Percentiles rank a stretch among this genome's conserved stretches.
Evolutionary conservation across 2,888 invertebrate species (phyloP).

Genomic region (Cartodere bifasciata): DNA sequence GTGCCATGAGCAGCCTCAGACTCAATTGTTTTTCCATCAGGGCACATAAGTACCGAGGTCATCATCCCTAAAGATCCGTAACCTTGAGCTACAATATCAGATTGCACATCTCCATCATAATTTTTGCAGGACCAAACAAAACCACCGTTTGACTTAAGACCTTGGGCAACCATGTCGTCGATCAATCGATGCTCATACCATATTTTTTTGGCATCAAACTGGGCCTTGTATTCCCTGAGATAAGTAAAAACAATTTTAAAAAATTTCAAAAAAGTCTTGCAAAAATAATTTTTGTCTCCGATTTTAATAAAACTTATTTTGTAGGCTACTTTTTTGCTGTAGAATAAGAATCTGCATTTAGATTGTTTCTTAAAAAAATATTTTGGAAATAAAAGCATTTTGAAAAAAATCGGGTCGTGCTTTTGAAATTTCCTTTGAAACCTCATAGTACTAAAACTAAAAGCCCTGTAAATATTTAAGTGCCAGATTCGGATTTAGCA

Average conservation of each 20-base stretch:
- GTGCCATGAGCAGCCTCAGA: conserved; percentile 89
- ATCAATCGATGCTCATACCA: conserved; percentile 89
- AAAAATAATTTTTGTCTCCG: no score
- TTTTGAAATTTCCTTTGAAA: no score
- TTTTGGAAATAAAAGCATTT: no score
- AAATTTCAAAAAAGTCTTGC: no score
- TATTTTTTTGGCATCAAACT: conserved; percentile 64
- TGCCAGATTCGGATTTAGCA: no score
- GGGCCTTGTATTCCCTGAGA: conserved; percentile 53
- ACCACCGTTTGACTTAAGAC: conserved; percentile 68
- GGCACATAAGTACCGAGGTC: conserved; percentile 83
- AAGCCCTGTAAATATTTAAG: no score
- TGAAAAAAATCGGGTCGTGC: no score
- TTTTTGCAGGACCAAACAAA: conserved; percentile 92
- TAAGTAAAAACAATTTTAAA: conserved; percentile 11
- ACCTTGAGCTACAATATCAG: conserved; percentile 70
- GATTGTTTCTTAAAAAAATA: no score
- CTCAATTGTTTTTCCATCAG: conserved; percentile 78
- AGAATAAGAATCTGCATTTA: no score
- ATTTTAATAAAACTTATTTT: no score
- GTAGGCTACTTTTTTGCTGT: no score
- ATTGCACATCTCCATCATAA: conserved; percentile 86
- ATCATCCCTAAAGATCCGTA: conserved; percentile 80
- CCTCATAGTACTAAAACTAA: no score
- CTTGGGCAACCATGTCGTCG: conserved; percentile 87